Evolutionary conservation across 2,797 vertebrate genomes (phyloP).

Genomic region (Notolepis coatsorum): DNA sequence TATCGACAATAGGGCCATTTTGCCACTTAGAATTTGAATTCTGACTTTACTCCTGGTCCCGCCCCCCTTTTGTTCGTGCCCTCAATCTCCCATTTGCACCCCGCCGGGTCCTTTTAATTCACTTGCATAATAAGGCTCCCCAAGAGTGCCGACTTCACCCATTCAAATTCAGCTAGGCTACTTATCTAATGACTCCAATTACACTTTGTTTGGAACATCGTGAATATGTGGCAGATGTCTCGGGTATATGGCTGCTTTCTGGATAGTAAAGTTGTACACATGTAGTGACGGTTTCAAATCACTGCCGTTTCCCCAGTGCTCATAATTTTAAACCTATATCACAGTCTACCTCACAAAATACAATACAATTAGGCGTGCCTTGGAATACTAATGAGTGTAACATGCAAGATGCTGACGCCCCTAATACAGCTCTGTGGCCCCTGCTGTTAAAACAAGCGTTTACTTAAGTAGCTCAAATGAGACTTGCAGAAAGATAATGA

Average conservation of each 20-base stretch:
- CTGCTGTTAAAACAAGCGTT: constrained; percentile 36
- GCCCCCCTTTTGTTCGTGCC: constrained; percentile 76
- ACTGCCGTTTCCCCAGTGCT: neutral
- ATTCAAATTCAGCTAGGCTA: constrained; percentile 78
- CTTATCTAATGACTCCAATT: constrained; percentile 81
- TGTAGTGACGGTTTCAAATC: neutral
- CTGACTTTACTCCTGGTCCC: constrained; percentile 57
- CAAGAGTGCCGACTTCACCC: constrained; percentile 58
- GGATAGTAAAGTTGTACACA: neutral
- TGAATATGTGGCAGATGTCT: constrained; percentile 22
- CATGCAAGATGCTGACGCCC: constrained; percentile 26
- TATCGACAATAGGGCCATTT: constrained; percentile 67
- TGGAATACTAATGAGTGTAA: constrained; percentile 5
- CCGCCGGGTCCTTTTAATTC: constrained; percentile 71
- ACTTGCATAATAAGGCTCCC: constrained; percentile 83
- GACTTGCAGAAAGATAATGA: constrained; percentile 20
- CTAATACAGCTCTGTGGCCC: constrained; percentile 15
- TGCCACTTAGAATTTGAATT: constrained; percentile 76
- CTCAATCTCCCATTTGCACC: constrained; percentile 73
- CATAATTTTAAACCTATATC: neutral
- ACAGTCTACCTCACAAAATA: too few species aligned
- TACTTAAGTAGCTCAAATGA: constrained; percentile 38
- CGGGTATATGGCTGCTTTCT: neutral
- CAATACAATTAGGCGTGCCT: neutral
- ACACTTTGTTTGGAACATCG: constrained; percentile 66